Conservation (phyloP, 2,113 vertebrate genomes). For the Prunella himalayana region DNA sequence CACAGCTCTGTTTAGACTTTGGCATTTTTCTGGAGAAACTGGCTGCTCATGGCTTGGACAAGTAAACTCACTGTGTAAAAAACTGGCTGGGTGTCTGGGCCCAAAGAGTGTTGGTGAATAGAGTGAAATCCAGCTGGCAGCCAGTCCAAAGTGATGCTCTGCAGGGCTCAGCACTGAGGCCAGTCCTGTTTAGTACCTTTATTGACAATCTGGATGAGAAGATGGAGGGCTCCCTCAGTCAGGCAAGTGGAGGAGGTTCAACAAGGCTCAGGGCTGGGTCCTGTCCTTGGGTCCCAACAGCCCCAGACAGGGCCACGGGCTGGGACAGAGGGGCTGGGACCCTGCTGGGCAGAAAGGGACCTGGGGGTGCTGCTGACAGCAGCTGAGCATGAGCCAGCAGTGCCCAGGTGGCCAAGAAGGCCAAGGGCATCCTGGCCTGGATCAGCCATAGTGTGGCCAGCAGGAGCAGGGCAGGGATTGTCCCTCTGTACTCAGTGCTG, state of each 20-base stretch:
- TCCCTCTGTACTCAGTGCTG: neutral
- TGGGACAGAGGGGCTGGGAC: neutral
- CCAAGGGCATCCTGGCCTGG: neutral
- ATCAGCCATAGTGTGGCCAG: neutral
- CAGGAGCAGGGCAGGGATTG: neutral
- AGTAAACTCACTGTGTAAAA: neutral
- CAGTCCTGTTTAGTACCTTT: neutral
- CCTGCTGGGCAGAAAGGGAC: neutral
- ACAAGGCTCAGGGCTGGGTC: neutral
- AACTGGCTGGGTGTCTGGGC: neutral
- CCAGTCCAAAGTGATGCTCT: neutral
- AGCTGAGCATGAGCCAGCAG: neutral
- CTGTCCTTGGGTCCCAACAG: neutral
- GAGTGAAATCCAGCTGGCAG: neutral
- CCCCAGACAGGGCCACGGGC: neutral
- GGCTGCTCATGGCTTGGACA: neutral
- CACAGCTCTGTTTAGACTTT: neutral
- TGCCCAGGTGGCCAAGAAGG: neutral
- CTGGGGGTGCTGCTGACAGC: neutral
- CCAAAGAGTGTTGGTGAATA: neutral
- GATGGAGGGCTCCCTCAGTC: neutral
- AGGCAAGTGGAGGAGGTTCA: neutral
- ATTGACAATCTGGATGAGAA: fast-evolving
- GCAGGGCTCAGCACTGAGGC: neutral
- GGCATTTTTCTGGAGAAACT: neutral